Percentiles rank a stretch among this genome's conserved stretches.
Conservation (phyloP, 2,797 vertebrate genomes). For the Dendrocincla tyrannina region DNA sequence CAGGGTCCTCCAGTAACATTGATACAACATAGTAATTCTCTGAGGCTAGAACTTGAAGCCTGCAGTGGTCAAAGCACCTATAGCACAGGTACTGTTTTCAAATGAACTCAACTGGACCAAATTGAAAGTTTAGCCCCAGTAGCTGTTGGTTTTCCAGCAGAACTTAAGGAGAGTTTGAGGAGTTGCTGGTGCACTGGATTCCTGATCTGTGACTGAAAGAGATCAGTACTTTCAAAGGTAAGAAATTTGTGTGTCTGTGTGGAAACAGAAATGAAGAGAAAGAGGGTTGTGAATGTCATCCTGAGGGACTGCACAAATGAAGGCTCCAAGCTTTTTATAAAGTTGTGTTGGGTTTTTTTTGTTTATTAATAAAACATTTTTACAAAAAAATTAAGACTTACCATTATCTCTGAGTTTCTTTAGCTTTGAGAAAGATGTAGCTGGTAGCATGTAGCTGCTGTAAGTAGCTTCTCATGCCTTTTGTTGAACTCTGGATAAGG, state of each 20-base stretch:
- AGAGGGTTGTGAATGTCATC: not conserved
- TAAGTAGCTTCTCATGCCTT: not conserved
- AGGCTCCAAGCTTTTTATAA: not conserved
- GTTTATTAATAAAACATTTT: not conserved
- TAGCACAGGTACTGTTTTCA: not conserved
- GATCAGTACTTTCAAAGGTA: rapidly evolving
- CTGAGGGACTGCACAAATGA: not conserved
- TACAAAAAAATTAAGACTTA: not conserved
- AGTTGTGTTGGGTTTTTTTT: not conserved
- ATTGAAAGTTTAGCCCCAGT: not conserved
- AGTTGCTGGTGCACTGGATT: rapidly evolving
- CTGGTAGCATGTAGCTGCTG: not conserved
- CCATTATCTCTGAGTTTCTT: not conserved
- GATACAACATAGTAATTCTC: not conserved
- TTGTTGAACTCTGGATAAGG: not conserved
- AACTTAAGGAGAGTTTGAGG: not conserved
- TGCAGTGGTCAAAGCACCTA: not conserved
- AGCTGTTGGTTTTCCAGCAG: not conserved
- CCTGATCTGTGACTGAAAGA: not conserved
- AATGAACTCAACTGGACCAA: not conserved
- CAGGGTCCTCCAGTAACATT: not conserved
- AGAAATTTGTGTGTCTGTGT: no score
- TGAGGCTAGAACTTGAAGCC: not conserved
- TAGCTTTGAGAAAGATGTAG: not conserved
- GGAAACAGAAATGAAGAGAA: not conserved